Evolutionary conservation across 2,888 invertebrate genomes (phyloP).

Genomic region (Trichogramma dendrolimi): DNA sequence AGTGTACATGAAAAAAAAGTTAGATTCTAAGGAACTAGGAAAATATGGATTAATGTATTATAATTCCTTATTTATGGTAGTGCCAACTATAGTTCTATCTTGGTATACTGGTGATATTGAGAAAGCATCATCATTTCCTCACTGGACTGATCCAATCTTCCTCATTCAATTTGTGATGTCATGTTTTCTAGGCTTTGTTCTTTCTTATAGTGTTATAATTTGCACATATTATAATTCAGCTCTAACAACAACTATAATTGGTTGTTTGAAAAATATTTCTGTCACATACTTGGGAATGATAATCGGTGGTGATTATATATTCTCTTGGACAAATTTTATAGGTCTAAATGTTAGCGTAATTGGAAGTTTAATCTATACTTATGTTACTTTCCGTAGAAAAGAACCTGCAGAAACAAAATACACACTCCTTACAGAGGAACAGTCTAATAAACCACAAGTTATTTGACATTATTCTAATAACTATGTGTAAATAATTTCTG

Average conservation of each 20-base stretch:
- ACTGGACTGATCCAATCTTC: slow-evolving; percentile 76
- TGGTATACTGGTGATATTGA: slow-evolving; percentile 74
- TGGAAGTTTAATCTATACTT: slow-evolving; percentile 81
- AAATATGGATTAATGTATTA: slow-evolving; percentile 91
- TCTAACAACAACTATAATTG: slow-evolving; percentile 97
- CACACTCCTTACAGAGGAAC: slow-evolving; percentile 37
- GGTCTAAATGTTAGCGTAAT: slow-evolving; percentile 92
- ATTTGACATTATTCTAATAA: slow-evolving; percentile 42
- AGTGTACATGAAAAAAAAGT: slow-evolving; percentile 93
- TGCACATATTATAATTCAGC: slow-evolving; percentile 97
- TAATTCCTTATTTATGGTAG: slow-evolving; percentile 84
- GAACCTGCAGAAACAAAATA: slow-evolving; percentile 49
- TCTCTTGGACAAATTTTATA: slow-evolving; percentile 88
- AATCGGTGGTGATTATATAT: slow-evolving; percentile 96
- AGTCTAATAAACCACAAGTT: slow-evolving; percentile 46
- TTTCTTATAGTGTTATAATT: slow-evolving; percentile 90
- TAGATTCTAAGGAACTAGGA: slow-evolving; percentile 88
- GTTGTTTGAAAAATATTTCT: slow-evolving; percentile 95
- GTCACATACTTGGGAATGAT: slow-evolving; percentile 98
- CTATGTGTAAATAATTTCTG: slow-evolving; percentile 3
- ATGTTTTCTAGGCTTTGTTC: slow-evolving; percentile 93
- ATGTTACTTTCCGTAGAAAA: slow-evolving; percentile 75
- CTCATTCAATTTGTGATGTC: slow-evolving; percentile 78
- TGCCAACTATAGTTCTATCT: slow-evolving; percentile 69
- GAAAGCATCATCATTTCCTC: slow-evolving; percentile 61